These are phyloP conservation scores for Porites rus DNA, from an alignment of 92 coral and sea anemone genomes.

Conservation along the genomic window DNA sequence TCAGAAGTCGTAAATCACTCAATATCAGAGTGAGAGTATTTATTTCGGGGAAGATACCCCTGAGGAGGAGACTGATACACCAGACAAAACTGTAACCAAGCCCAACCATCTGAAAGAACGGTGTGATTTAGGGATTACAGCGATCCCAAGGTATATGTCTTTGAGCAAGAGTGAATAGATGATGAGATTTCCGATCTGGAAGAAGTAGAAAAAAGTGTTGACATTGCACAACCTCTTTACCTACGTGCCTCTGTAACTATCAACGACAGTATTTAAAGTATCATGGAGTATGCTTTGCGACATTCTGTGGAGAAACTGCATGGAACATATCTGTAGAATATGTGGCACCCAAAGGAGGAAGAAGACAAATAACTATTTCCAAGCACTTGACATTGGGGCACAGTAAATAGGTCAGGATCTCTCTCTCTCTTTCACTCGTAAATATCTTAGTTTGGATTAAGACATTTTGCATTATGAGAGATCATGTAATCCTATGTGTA, in stretches of 20 bases:
- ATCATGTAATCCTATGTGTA: too few relatives aligned
- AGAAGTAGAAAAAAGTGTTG: neutral
- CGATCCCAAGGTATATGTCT: neutral
- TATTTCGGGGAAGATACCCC: neutral
- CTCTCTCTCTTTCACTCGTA: too few relatives aligned
- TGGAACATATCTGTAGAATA: constrained; percentile 8
- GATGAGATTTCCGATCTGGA: constrained; percentile 9
- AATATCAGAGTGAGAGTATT: neutral
- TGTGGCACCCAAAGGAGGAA: constrained; percentile 16
- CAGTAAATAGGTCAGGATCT: neutral
- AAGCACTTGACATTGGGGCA: neutral
- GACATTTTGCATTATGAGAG: too few relatives aligned
- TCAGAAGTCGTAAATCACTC: constrained; percentile 1
- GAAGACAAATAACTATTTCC: neutral
- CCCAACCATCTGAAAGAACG: neutral
- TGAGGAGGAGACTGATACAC: neutral
- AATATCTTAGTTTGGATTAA: too few relatives aligned
- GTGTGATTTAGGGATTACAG: neutral
- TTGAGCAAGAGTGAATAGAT: neutral
- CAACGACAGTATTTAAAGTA: neutral
- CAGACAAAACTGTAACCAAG: neutral
- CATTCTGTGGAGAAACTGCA: neutral
- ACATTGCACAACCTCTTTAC: constrained; percentile 5
- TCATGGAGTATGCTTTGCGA: neutral
- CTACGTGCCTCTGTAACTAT: neutral